Base-by-base conservation (phyloP, 2,797 vertebrate genomes). In the Gymnothorax reevesii region DNA sequence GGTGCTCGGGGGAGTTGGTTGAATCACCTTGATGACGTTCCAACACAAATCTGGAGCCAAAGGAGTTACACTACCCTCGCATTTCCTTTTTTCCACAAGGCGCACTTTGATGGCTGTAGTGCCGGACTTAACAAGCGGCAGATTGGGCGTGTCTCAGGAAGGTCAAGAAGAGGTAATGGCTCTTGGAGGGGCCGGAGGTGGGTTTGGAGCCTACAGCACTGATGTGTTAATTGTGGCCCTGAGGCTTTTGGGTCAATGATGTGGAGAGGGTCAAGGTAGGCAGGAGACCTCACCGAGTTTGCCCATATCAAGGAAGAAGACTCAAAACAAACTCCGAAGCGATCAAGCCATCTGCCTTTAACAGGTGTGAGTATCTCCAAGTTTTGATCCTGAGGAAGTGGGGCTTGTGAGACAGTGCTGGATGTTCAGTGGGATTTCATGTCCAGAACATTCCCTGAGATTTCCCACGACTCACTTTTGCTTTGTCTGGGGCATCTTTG, bases 1-100 rank as follows among this genome's bases (percentile, higher is more conserved):
- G 79, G 86, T 88, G 85, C 87, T 83, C 88, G 71, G 84, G 92
- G 62, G 88, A 71, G 87, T 88, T 88, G 84, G 89, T 87, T 88
- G 88, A 90, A 90, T 25, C n/a, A 87, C 88, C 77, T 94, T 94
- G 90, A 92, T 94, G 92, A 91, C 69, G 73, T 87, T 93, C 93
- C 93, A 92, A 93, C 93, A 92, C 87, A 91, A 92, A 91, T 85
- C 90, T 83, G 89, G 88, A 86, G 90, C 91, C 90, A 92, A 93
- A 87, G 89, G 88, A 90, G 90, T 92, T 82, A 42, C 57, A 82
- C 62, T 92, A 91, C 90, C 90, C 92, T 93, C 89, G 92, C 92
- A 89, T 91, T 95, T 90, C 90, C 90, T 92, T 57, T 42, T 90
- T 86, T 93, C 91, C 91, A 92, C 86, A 89, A 82, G 84, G 88